phyloP scores from a whole-genome alignment of 2,113 vertebrate species.

The Hippocampus barbouri region DNA sequence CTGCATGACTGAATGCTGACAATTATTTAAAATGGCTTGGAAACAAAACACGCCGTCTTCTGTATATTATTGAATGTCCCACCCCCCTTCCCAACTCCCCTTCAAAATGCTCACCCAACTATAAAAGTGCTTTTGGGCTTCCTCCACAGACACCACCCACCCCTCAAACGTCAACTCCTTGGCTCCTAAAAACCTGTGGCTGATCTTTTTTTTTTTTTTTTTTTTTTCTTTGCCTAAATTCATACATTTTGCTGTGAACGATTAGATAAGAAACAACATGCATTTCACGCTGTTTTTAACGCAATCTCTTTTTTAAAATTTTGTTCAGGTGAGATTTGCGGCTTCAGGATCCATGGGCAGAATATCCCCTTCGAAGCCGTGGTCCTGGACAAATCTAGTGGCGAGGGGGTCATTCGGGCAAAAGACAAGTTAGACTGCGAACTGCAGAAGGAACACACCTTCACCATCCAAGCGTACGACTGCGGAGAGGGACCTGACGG shows the following conservation, averaged over 20 bases:
- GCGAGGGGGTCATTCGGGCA: conserved; percentile 88
- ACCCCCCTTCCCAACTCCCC: conserved; percentile 64
- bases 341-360: conserved; percentile 95
- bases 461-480: conserved; percentile 95
- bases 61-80: conserved; percentile 76
- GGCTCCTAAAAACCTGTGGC: conserved; percentile 81
- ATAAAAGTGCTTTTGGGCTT: conserved; percentile 81
- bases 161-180: conserved; percentile 74
- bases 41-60: conserved; percentile 78
- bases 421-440: conserved; percentile 95
- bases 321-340: conserved; percentile 91
- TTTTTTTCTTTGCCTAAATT: conserved; percentile 47
- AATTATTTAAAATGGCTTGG: conserved; percentile 89
- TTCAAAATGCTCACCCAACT: conserved; percentile 73
- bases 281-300: background rate
- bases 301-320: conserved; percentile 32
- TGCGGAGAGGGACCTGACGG: conserved; percentile 92
- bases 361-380: conserved; percentile 95
- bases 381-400: conserved; percentile 95
- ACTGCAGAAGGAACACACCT: conserved; percentile 94
- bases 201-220: conserved; percentile 44
- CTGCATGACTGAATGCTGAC: conserved; percentile 98
- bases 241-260: conserved; percentile 49
- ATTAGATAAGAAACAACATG: background rate
- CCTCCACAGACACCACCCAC: conserved; percentile 79